Evolutionary conservation across 2,888 invertebrate genomes (phyloP).

Genomic region (Drosophila bunnanda): DNA sequence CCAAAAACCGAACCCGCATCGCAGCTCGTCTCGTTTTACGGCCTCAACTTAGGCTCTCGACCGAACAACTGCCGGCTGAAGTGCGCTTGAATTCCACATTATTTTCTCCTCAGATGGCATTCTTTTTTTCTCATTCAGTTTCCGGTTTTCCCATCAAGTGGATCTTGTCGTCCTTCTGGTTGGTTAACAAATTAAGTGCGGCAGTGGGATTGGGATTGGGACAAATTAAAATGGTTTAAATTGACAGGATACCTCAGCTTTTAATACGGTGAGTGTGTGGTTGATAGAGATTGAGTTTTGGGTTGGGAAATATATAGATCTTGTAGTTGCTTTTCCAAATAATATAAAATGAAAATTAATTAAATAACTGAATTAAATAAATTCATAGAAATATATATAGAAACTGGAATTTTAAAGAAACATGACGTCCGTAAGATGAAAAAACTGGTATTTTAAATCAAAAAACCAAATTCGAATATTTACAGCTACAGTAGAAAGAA

Average conservation of each 20-base stretch:
- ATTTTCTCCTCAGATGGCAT: conserved; percentile 34
- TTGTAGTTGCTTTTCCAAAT: neutral
- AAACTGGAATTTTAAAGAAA: neutral
- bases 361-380: neutral
- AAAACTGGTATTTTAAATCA: no score
- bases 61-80: conserved; percentile 45
- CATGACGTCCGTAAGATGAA: no score
- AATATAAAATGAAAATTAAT: neutral
- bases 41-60: conserved; percentile 34
- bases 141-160: conserved; percentile 52
- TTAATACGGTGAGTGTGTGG: conserved; percentile 7
- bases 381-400: no score
- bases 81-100: conserved; percentile 68
- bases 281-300: neutral
- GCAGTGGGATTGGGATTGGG: conserved; percentile 27
- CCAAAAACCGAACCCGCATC: conserved; percentile 24
- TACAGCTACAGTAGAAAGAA: rapidly evolving
- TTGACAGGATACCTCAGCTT: conserved; percentile 2
- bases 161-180: conserved; percentile 61
- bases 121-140: conserved; percentile 8
- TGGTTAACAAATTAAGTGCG: conserved; percentile 72
- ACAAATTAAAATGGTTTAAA: conserved; percentile 39
- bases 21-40: conserved; percentile 39
- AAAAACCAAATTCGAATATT: no score
- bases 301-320: neutral